Evolutionary conservation across 2,797 vertebrate genomes (phyloP), one percentile per base, ranked within the genome.

Genomic region (Molothrus aeneus): DNA sequence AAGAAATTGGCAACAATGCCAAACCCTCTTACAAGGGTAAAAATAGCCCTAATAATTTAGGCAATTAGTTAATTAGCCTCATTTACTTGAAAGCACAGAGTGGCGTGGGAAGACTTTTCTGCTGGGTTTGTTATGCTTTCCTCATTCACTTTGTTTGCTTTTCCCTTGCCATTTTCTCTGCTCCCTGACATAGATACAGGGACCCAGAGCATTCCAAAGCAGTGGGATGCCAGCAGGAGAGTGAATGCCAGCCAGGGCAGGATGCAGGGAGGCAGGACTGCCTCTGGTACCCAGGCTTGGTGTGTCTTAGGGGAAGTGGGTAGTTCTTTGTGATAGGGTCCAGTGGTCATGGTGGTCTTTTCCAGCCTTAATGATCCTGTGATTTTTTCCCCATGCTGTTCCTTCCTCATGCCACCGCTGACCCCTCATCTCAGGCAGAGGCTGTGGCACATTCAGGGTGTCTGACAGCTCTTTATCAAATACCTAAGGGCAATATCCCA

Each of bases 31-130:
- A 70, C 57, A 32, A 79, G 86, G 48, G 89, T 94, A 94, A 96
- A 97, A 97, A 95, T 85, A 96, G 68, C 85, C 86, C 68, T 91
- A 95, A 97, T 96, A 91, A 96, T 95, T 92, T 90, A 79, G 91
- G 84, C 95, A 96, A 96, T 97, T 96, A 96, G 92, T 94, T 96
- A 96, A 97, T 97, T 97, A 95, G 89, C 93, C 90, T 96, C 91
- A 95, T 97, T 97, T 95, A 90, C 53, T 95, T 93, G 94, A 95
- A 97, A 96, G 93, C 90, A 69, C 71, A 65, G 87, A 91, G 94
- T 90, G 87, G 92, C 13, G 25, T 78, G 84, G 94, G 90, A 91
- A 93, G 89, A 56, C 54, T 92, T 95, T 93, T 83, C 88, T 36
- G 21, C 86, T 81, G 83, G 40, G 94, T 96, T 92, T 92, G 92